These are phyloP conservation scores for Dermatemys mawii DNA, from an alignment of 2,113 vertebrate genomes.

Conservation along the genomic window DNA sequence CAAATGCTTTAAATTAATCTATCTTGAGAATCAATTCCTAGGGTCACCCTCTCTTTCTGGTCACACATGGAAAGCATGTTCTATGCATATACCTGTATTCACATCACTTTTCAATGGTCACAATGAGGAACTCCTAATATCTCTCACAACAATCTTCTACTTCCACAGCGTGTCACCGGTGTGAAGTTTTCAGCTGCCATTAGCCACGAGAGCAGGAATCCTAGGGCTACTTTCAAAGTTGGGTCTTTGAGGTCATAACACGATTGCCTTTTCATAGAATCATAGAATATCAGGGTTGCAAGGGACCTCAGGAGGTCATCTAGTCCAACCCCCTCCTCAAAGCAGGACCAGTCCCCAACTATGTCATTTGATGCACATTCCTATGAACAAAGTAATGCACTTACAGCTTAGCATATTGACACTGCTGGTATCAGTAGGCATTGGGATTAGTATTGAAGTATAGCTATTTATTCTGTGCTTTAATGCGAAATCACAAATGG, in stretches of 20 bases:
- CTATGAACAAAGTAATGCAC: background rate
- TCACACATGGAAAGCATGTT: background rate
- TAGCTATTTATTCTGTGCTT: background rate
- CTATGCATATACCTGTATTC: background rate
- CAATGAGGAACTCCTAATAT: background rate
- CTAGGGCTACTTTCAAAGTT: background rate
- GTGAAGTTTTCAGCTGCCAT: background rate
- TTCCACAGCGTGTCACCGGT: background rate
- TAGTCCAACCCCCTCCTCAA: too few relatives aligned
- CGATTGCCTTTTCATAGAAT: background rate
- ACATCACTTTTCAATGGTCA: background rate
- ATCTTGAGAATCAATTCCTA: background rate
- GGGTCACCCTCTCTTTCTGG: background rate
- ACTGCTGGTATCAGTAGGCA: background rate
- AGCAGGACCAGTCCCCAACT: too few relatives aligned
- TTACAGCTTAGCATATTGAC: background rate
- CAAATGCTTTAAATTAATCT: background rate
- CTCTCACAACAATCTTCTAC: background rate
- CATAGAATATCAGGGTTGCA: too few relatives aligned
- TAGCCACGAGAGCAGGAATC: background rate
- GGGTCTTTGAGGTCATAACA: background rate
- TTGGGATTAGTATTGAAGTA: background rate
- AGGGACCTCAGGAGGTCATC: too few relatives aligned
- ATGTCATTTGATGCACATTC: background rate
- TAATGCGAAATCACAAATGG: conserved; percentile 51